Percentiles rank a stretch among this genome's conserved stretches.
Evolutionary conservation across 1,140 invertebrate genomes (phyloP).

Genomic region (Hylaeus volcanicus): DNA sequence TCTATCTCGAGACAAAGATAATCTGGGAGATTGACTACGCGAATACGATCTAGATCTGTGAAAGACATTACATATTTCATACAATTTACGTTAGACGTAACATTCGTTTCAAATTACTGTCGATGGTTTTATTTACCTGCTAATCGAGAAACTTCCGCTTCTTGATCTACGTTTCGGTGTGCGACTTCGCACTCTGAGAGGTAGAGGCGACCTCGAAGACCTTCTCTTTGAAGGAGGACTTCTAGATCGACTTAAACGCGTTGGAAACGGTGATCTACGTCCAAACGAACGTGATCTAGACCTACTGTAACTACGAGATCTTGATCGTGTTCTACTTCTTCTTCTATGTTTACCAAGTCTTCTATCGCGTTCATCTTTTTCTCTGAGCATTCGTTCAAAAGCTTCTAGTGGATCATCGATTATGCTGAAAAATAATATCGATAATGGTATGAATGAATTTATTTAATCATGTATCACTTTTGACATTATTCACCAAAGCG

Average conservation of each 20-base stretch:
- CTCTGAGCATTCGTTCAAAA: constrained; percentile 91
- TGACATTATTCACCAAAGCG: background rate
- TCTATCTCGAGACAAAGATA: constrained; percentile 73
- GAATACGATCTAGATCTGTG: constrained; percentile 78
- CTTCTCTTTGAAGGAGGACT: constrained; percentile 75
- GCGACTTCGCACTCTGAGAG: constrained; percentile 77
- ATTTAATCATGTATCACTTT: background rate
- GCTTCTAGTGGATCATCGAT: constrained; percentile 91
- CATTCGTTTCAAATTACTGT: background rate
- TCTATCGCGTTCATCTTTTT: constrained; percentile 88
- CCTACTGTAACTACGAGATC: constrained; percentile 81
- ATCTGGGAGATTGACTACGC: constrained; percentile 77
- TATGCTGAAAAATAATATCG: constrained; percentile 79
- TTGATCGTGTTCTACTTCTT: constrained; percentile 77
- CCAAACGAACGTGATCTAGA: constrained; percentile 79
- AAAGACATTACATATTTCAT: constrained; percentile 22
- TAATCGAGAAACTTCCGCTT: constrained; percentile 80
- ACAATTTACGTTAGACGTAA: background rate
- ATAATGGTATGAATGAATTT: background rate
- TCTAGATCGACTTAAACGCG: constrained; percentile 76
- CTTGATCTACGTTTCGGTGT: constrained; percentile 77
- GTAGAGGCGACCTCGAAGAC: constrained; percentile 72
- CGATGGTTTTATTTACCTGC: constrained; percentile 77
- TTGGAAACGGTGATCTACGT: constrained; percentile 71
- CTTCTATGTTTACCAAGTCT: constrained; percentile 84